Base-by-base conservation (phyloP, 2,797 vertebrate genomes). In the Tenualosa ilisha region DNA sequence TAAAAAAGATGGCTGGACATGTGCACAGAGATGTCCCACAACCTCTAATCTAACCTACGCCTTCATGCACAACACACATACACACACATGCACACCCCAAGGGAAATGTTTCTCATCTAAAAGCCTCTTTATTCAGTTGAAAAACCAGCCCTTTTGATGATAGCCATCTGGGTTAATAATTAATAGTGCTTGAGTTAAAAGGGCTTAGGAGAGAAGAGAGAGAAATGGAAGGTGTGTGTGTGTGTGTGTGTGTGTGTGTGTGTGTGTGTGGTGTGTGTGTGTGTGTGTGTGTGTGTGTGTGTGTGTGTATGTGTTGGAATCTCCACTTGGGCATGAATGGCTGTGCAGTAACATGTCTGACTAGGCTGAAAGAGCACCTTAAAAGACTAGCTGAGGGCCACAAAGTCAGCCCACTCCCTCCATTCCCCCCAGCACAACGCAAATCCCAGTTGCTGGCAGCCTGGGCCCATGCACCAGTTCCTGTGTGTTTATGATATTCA, bases 111-210 rank as follows among this genome's bases (percentile, higher is more conserved):
- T 37, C 65, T 86, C 91, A 89, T 88, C 88, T 92, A 90, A 90
- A 83, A 91, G 87, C 89, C 89, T 86, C 90, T 91, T 91, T 90
- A 92, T 93, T 93, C 92, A 89, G 92, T 89, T 82, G 86, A 89
- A 90, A 90, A 79, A 92, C 89, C 90, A 91, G 92, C 91, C 82
- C 88, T 94, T 96, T 96, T 96, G 95, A 97, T 94, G 96, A 95
- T 88, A 65, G 93, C 84, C 83, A 94, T 95, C 92, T 93, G 91
- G 68, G 93, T 94, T 94, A 95, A 95, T 95, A 94, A 93, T 95
- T 93, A 93, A 94, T 91, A 91, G 93, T 90, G 91, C 87, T 24
- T 84, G 92, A 88, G 31, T 31, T 91, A 90, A 95, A 92, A 92
- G 83, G 90, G 90, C 93, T 91, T 89, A 82, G n/a, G 79, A 82